phyloP scores from a whole-genome alignment of 2,888 invertebrate genomes.

The Melikaiella ostensackeni region DNA sequence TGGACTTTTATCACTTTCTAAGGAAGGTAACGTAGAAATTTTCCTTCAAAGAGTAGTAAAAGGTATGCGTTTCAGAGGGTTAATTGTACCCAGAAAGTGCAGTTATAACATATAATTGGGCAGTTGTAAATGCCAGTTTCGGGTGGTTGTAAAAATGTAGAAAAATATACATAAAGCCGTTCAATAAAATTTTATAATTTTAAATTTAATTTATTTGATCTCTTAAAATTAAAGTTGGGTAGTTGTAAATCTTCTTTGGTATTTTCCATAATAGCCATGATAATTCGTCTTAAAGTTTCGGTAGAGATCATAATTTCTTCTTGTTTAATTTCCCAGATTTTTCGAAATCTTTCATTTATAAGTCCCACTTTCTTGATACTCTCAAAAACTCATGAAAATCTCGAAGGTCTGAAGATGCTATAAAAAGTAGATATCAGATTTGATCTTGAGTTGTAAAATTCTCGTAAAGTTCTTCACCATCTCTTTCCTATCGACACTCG shows the following conservation, averaged over 20 bases:
- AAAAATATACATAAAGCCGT: background rate
- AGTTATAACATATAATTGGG: background rate
- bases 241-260: background rate
- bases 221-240: background rate
- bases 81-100: background rate
- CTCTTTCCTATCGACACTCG: constrained; percentile 21
- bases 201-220: background rate
- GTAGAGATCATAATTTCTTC: constrained; percentile 5
- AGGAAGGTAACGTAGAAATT: constrained; percentile 15
- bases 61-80: background rate
- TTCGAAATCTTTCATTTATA: background rate
- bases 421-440: constrained; percentile 21
- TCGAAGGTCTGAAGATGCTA: constrained; percentile 6
- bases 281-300: background rate
- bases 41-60: background rate
- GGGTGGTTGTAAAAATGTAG: background rate
- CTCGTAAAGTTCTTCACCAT: constrained; percentile 26
- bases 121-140: background rate
- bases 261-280: background rate
- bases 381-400: constrained; percentile 10
- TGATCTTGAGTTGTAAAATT: constrained; percentile 16
- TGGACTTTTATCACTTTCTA: constrained; percentile 8
- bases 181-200: background rate
- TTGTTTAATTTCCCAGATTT: background rate
- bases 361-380: background rate